Evolutionary conservation across 2,113 vertebrate species (phyloP).

Genomic region (Bubo scandiacus): DNA sequence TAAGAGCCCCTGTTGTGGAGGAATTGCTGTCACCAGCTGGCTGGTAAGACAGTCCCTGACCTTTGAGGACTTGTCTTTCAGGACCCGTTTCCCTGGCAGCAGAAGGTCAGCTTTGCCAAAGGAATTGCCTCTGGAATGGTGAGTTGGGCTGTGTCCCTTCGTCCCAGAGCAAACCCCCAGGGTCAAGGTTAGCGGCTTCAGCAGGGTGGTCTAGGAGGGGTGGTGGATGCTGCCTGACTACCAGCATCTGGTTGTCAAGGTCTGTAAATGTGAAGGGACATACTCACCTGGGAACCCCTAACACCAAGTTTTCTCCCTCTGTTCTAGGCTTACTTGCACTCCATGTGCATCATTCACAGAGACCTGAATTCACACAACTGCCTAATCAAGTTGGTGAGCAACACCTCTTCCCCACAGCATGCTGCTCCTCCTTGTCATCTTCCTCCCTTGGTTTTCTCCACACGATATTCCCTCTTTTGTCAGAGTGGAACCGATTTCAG

Average conservation of each 20-base stretch:
- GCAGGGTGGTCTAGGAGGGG: background rate
- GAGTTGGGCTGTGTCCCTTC: slow-evolving; percentile 51
- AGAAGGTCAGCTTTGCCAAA: slow-evolving; percentile 94
- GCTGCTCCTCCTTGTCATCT: background rate
- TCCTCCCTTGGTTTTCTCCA: background rate
- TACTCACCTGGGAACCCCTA: background rate
- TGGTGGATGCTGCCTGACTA: background rate
- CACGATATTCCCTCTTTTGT: background rate
- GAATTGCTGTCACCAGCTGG: background rate
- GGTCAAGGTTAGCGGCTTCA: background rate
- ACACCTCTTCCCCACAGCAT: background rate
- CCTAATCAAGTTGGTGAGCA: slow-evolving; percentile 91
- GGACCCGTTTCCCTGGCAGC: slow-evolving; percentile 92
- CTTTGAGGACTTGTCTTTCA: slow-evolving; percentile 56
- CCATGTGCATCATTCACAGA: slow-evolving; percentile 92
- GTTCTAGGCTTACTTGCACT: slow-evolving; percentile 90
- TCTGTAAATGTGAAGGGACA: background rate
- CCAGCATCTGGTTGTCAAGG: background rate
- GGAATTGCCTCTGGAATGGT: slow-evolving; percentile 95
- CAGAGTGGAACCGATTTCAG: background rate
- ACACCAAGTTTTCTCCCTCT: background rate
- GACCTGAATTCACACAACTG: slow-evolving; percentile 95
- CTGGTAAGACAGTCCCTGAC: background rate
- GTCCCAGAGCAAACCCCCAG: background rate
- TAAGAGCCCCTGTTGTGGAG: background rate